Evolutionary conservation across 1,140 invertebrate species (phyloP), one percentile per base, ranked within the genome.

Genomic region (Physella acuta): DNA sequence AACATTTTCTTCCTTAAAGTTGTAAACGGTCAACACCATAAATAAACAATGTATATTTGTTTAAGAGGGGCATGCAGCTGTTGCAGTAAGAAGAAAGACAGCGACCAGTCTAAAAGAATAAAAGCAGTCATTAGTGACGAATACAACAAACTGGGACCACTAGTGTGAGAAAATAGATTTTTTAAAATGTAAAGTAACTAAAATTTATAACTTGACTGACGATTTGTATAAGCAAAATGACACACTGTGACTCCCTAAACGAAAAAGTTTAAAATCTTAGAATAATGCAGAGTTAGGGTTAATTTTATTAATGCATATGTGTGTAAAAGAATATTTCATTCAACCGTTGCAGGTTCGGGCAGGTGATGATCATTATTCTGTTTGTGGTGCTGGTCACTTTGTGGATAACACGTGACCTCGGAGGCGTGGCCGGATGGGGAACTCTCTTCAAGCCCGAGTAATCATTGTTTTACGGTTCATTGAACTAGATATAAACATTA

Each of bases 321-420:
- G 53, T 16, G 53, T 56, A 8, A 8, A 26, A 8, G 53, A 16
- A 11, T 26, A 16, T 8, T 16, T 11, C 53, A 68, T 75, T 74
- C 34, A n/a, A n/a, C n/a, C n/a, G n/a, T 60, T 75, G 73, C 71
- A 87, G 85, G 68, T 89, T 87, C 70, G 92, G 95, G 60, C 94
- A 97, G 85, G 81, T 78, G 0, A 87, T 88, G 36, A 91, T 95
- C 0, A 89, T 92, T 31, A 71, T 89, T 5, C 84, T 94, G n/a
- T 97, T 97, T 81, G 80, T 92, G 5, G 71, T 90, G 16, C 89
- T 94, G 16, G 90, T 96, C 2, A 72, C 92, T 52, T 86, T 97
- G 70, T 97, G 94, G 91, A 92, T 97, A 80, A 93, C 94, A 82
- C 88, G 94, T 55, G 90, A 91, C 59, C 94, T 94, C 0, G 91